Evolutionary conservation across 2,113 vertebrate genomes (phyloP).

Genomic region (Fulica atra): DNA sequence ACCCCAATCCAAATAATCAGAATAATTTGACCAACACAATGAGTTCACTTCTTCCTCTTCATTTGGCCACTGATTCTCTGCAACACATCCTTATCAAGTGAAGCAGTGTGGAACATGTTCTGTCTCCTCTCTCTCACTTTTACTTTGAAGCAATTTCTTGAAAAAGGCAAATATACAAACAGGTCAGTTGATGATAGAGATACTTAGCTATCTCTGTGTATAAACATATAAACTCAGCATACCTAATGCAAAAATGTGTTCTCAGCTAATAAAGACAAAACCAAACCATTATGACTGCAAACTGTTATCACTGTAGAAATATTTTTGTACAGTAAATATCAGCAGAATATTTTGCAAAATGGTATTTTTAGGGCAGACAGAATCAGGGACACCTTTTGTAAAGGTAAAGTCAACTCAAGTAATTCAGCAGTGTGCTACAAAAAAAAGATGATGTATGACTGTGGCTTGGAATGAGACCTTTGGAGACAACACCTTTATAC

Average conservation of each 20-base stretch:
- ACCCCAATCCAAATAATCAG: not conserved
- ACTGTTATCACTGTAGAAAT: not conserved
- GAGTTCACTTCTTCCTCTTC: not conserved
- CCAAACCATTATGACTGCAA: not conserved
- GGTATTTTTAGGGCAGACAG: not conserved
- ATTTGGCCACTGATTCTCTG: not conserved
- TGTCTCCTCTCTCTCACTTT: not conserved
- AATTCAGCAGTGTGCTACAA: not conserved
- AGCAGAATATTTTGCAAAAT: not conserved
- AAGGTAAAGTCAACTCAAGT: not conserved
- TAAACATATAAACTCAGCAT: not conserved
- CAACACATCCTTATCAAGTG: not conserved
- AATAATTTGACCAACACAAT: not conserved
- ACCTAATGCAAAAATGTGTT: not conserved
- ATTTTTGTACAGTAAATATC: not conserved
- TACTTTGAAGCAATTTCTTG: not conserved
- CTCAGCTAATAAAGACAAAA: not conserved
- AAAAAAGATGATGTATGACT: not conserved
- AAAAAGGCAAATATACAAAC: not conserved
- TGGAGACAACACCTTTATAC: not conserved
- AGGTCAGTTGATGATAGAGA: not conserved
- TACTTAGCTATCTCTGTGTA: no score
- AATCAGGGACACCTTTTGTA: not conserved
- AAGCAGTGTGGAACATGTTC: not conserved
- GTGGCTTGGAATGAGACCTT: not conserved